These are phyloP conservation scores for Vidua macroura DNA, from an alignment of 2,113 vertebrate species.

Conservation along the genomic window DNA sequence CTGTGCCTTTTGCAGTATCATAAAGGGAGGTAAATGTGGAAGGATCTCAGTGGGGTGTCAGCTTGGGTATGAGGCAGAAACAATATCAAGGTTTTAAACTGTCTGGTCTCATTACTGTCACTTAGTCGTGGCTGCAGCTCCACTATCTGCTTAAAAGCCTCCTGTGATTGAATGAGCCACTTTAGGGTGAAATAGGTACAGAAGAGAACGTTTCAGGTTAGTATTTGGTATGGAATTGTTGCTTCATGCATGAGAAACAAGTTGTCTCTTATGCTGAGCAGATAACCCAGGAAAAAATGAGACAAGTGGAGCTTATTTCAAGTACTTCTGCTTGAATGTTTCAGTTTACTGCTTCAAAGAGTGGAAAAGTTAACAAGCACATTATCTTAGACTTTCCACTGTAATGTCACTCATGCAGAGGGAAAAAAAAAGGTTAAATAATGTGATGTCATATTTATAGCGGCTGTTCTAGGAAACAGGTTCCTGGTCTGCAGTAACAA, in stretches of 20 bases:
- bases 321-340: not conserved
- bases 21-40: not conserved
- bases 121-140: not conserved
- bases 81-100: conserved; percentile 44
- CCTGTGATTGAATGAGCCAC: not conserved
- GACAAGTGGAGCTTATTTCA: not conserved
- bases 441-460: not conserved
- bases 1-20: not conserved
- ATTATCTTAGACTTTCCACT: not conserved
- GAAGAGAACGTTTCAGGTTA: not conserved
- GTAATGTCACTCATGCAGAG: not conserved
- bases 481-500: not conserved
- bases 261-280: not conserved
- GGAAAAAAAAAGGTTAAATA: not conserved
- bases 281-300: not conserved
- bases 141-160: not conserved
- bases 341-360: not conserved
- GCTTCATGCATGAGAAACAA: not conserved
- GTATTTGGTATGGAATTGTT: not conserved
- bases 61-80: conserved; percentile 30
- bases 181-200: not conserved
- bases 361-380: not conserved
- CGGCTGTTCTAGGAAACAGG: not conserved
- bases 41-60: conserved; percentile 20
- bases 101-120: not conserved